These are phyloP conservation scores for Eupithecia pulchellata DNA, from an alignment of 2,888 invertebrate species.

Conservation along the genomic window DNA sequence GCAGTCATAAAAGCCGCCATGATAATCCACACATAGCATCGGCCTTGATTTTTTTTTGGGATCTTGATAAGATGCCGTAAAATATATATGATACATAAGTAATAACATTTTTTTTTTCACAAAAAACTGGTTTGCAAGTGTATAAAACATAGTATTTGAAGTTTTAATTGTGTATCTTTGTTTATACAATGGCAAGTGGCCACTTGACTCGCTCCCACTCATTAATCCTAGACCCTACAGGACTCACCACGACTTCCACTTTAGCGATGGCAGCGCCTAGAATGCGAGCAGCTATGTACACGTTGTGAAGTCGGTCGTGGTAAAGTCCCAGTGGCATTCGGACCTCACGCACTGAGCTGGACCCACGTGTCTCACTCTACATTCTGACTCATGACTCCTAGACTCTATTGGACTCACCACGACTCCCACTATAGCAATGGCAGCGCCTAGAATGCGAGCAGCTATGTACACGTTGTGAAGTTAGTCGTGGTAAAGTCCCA, in stretches of 20 bases:
- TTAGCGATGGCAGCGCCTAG: slow-evolving; percentile 90
- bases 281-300: slow-evolving; percentile 92
- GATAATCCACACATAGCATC: slow-evolving; percentile 4
- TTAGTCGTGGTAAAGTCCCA: slow-evolving; percentile 86
- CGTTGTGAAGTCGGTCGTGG: slow-evolving; percentile 89
- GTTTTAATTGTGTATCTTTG: neutral
- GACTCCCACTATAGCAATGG: slow-evolving; percentile 89
- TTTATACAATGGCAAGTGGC: neutral
- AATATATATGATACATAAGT: no score
- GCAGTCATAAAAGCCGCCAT: neutral
- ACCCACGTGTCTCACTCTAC: no score
- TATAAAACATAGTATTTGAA: neutral
- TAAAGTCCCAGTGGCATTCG: slow-evolving; percentile 86
- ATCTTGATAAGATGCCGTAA: no score
- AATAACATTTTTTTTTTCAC: no score
- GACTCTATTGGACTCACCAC: slow-evolving; percentile 86
- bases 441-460: slow-evolving; percentile 90
- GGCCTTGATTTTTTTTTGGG: slow-evolving; percentile 1
- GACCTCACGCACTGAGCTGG: no score
- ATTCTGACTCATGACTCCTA: no score
- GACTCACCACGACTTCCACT: slow-evolving; percentile 88
- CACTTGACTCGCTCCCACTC: neutral
- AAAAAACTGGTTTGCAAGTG: neutral
- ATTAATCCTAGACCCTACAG: neutral
- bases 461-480: slow-evolving; percentile 92